These are phyloP conservation scores for Drosophila greeni DNA, from an alignment of 2,888 invertebrate species.

Conservation along the genomic window DNA sequence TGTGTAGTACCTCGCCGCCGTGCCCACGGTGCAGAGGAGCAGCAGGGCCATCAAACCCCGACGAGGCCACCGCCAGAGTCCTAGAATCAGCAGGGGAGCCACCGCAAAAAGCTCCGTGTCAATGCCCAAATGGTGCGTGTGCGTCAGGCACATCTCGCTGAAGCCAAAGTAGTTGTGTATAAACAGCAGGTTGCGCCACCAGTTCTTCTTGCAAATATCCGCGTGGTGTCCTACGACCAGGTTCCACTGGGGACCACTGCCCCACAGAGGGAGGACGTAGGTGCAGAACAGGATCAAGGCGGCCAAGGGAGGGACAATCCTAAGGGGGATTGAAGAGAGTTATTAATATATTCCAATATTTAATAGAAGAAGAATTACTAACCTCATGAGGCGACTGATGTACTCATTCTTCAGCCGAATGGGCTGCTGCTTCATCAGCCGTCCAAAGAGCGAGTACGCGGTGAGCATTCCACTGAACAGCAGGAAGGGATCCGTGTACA, in stretches of 20 bases:
- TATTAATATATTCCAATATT: too few relatives aligned
- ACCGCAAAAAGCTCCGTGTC: slow-evolving; percentile 84
- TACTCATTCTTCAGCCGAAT: slow-evolving; percentile 83
- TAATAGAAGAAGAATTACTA: too few relatives aligned
- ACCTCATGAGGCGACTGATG: slow-evolving; percentile 82
- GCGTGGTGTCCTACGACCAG: slow-evolving; percentile 84
- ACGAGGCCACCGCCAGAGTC: slow-evolving; percentile 82
- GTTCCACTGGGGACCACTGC: slow-evolving; percentile 85
- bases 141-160: slow-evolving; percentile 85
- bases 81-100: slow-evolving; percentile 82
- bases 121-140: slow-evolving; percentile 86
- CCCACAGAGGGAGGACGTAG: slow-evolving; percentile 82
- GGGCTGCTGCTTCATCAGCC: slow-evolving; percentile 80
- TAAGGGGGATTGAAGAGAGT: slow-evolving; percentile 61
- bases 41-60: slow-evolving; percentile 80
- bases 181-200: slow-evolving; percentile 86
- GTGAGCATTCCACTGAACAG: slow-evolving; percentile 85
- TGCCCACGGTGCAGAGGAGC: slow-evolving; percentile 80
- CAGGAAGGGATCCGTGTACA: slow-evolving; percentile 86
- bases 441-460: slow-evolving; percentile 82
- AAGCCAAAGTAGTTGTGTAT: slow-evolving; percentile 87
- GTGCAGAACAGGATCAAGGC: slow-evolving; percentile 85
- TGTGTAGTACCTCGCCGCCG: slow-evolving; percentile 82
- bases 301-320: slow-evolving; percentile 83
- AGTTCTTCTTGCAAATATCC: slow-evolving; percentile 83